Base-by-base conservation (phyloP, 2,113 vertebrate species). In the Campylomormyrus numenius region DNA sequence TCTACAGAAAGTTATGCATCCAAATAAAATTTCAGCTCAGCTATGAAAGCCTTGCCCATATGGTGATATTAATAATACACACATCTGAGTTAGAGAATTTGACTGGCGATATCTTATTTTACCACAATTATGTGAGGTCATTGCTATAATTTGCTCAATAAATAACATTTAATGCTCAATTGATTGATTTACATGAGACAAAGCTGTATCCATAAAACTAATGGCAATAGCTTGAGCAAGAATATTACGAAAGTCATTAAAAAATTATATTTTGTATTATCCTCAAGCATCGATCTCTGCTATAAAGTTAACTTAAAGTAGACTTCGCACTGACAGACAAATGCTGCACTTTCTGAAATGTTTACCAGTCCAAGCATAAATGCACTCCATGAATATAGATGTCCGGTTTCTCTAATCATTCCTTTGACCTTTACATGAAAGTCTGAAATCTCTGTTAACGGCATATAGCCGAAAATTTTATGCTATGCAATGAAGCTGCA, bases 391-490 rank as follows among this genome's bases (percentile, higher is more conserved):
- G 45, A 49, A 86, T 86, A 86, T 13, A 27, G 84, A 86, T 86
- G 84, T n/a, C 48, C 11, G 10, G 21, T 86, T 50, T 24, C 24
- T n/a, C 35, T 1, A 19, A 39, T 35, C 39, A 42, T 52, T 42
- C 53, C 49, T 35, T 52, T 87, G 52, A n/a, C 56, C 85, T 77
- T 88, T 62, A 56, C 24, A 83, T 88, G 39, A 88, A 83, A 80
- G 35, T 80, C 74, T 80, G 74, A 80, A 42, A 42, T 80, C 35
- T 80, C 74, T 80, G 31, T 80, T 80, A 80, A 42, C 74, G 5
- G 35, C 74, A 90, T 66, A 70, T 88, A 42, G 45, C 77, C 42
- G 27, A 49, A n/a, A 88, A 88, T 90, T 90, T 86, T 19, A 66
- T 62, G 50, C 49, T 56, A 74, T 17, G 52, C 74, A 58, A 88